phyloP scores from a whole-genome alignment of 2,888 invertebrate species.

The Lepidochrysops patricia region DNA sequence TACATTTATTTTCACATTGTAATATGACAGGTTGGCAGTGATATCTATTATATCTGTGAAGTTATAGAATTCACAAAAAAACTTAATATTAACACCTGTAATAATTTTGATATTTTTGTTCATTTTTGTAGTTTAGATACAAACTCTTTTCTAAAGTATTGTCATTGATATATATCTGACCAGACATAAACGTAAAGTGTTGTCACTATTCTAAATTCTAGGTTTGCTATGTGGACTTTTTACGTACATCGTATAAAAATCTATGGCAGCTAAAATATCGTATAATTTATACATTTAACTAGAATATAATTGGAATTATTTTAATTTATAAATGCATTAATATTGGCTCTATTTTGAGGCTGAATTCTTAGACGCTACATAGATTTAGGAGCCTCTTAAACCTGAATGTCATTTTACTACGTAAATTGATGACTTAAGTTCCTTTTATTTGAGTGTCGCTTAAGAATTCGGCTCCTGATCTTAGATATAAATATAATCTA shows the following conservation, averaged over 20 bases:
- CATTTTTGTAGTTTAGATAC: neutral
- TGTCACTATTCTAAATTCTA: slow-evolving; percentile 20
- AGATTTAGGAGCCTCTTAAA: neutral
- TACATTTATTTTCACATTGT: slow-evolving; percentile 27
- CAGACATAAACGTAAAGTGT: neutral
- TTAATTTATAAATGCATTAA: neutral
- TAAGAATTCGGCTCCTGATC: neutral
- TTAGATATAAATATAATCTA: neutral
- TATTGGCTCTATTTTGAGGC: neutral
- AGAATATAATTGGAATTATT: neutral
- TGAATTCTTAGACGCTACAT: neutral
- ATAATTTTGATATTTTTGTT: slow-evolving; percentile 10
- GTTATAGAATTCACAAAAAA: slow-evolving; percentile 11
- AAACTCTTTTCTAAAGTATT: neutral
- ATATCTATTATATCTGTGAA: slow-evolving; percentile 7
- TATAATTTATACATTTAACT: neutral
- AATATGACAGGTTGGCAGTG: slow-evolving; percentile 26
- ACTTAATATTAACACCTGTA: slow-evolving; percentile 4
- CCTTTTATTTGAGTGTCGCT: neutral
- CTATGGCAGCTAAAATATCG: slow-evolving; percentile 20
- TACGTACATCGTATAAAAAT: slow-evolving; percentile 25
- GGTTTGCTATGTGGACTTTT: slow-evolving; percentile 16
- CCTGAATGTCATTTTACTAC: too few relatives aligned
- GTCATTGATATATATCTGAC: neutral
- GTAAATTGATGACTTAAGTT: too few relatives aligned